phyloP scores from a whole-genome alignment of 1,140 invertebrate species.

The Frieseomelitta varia region DNA sequence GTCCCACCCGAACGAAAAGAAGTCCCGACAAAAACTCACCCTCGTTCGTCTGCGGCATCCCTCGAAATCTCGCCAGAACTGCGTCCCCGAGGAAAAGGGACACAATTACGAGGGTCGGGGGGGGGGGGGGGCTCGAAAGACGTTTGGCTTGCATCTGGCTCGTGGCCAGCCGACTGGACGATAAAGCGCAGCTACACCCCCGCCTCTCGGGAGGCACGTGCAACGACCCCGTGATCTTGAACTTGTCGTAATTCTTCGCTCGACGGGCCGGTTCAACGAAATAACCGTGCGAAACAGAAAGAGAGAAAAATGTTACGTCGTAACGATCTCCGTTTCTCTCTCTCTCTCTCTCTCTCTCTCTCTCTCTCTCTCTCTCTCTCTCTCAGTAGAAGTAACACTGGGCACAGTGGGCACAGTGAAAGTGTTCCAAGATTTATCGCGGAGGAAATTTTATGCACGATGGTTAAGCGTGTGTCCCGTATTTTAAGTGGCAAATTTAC shows the following conservation, averaged over 20 bases:
- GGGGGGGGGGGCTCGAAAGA: conserved; percentile 3
- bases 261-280: conserved; percentile 24
- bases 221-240: conserved; percentile 51
- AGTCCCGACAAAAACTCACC: background rate
- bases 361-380: too few species aligned
- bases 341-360: too few species aligned
- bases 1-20: background rate
- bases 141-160: conserved; percentile 40
- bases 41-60: background rate
- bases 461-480: too few species aligned
- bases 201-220: conserved; percentile 23
- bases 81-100: background rate
- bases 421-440: too few species aligned
- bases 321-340: too few species aligned
- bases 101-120: background rate
- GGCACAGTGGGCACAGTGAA: too few species aligned
- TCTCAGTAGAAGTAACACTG: too few species aligned
- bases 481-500: too few species aligned
- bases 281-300: conserved; percentile 1
- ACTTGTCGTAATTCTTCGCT: conserved; percentile 44
- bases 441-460: too few species aligned
- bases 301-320: too few species aligned
- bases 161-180: conserved; percentile 46
- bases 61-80: too few species aligned
- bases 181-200: conserved; percentile 43